phyloP scores from a whole-genome alignment of 1,140 invertebrate genomes.

The Aphidius gifuensis region DNA sequence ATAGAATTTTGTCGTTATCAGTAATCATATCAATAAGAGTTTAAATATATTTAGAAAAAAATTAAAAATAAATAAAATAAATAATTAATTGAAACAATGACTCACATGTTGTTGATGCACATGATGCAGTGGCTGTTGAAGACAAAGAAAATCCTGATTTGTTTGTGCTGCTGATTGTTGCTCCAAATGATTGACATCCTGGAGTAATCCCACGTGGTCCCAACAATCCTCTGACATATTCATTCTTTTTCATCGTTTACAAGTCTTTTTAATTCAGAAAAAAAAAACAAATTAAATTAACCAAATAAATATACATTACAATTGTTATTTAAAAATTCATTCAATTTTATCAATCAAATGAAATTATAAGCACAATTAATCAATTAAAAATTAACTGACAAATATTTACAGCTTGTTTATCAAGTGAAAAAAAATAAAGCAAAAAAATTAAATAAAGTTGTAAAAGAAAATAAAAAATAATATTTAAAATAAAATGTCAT shows the following conservation, averaged over 20 bases:
- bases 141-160: conserved; percentile 40
- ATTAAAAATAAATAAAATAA: neutral
- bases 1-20: too few relatives aligned
- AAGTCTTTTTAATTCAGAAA: neutral
- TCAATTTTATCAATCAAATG: too few relatives aligned
- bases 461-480: too few relatives aligned
- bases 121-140: conserved; percentile 31
- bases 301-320: too few relatives aligned
- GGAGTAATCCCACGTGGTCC: conserved; percentile 54
- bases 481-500: too few relatives aligned
- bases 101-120: conserved; percentile 34
- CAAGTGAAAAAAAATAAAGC: too few relatives aligned
- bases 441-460: too few relatives aligned
- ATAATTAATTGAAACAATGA: conserved; percentile 24
- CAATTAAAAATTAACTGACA: too few relatives aligned
- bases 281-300: conserved; percentile 6
- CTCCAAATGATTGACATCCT: conserved; percentile 44
- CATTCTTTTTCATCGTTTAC: conserved; percentile 33
- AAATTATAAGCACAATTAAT: neutral
- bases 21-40: too few relatives aligned
- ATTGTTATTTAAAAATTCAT: too few relatives aligned
- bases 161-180: conserved; percentile 30
- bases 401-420: too few relatives aligned
- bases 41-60: neutral
- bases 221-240: conserved; percentile 52